These are phyloP conservation scores for Gambusia holbrooki DNA, from an alignment of 2,113 vertebrate species.

Conservation along the genomic window DNA sequence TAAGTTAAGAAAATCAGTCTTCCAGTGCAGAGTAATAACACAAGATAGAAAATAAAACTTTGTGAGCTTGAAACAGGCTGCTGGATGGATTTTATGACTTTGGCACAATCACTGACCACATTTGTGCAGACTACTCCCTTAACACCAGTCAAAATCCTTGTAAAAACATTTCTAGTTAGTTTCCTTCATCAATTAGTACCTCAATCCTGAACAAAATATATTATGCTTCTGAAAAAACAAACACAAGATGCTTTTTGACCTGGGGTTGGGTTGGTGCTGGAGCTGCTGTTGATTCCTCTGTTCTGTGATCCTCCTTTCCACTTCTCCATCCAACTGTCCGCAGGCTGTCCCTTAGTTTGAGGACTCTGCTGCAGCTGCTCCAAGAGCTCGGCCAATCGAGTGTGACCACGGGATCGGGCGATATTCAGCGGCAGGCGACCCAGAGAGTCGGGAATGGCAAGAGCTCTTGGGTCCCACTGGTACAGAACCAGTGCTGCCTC, in stretches of 20 bases:
- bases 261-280: conserved; percentile 82
- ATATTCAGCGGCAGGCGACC: conserved; percentile 93
- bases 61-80: background rate
- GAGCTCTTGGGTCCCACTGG: conserved; percentile 95
- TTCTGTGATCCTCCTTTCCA: conserved; percentile 85
- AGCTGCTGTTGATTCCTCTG: conserved; percentile 82
- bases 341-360: conserved; percentile 75
- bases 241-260: conserved; percentile 73
- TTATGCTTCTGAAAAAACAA: conserved; percentile 1
- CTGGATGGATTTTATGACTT: background rate
- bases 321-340: conserved; percentile 87
- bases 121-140: background rate
- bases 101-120: background rate
- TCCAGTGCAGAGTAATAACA: background rate
- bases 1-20: background rate
- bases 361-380: conserved; percentile 92
- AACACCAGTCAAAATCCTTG: background rate
- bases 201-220: background rate
- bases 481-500: conserved; percentile 94
- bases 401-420: conserved; percentile 92
- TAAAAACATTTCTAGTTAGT: background rate
- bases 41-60: background rate
- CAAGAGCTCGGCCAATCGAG: conserved; percentile 92
- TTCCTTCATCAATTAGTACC: background rate
- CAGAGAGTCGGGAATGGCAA: conserved; percentile 95